Conservation (phyloP, 2,113 vertebrate species). For the Hassar affinis region DNA sequence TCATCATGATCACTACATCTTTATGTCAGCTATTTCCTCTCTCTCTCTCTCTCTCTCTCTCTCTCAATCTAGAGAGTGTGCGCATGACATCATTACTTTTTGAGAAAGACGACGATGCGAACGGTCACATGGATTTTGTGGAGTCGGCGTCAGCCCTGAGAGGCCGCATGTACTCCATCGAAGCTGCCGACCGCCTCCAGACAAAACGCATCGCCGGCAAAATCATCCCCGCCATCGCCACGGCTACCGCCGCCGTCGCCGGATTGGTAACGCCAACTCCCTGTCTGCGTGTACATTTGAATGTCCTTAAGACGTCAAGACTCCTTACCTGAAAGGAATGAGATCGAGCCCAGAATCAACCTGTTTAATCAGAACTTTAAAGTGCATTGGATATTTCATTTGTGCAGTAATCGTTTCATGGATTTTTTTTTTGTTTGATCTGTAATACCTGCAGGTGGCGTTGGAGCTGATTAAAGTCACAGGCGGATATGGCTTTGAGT, state of each 20-base stretch:
- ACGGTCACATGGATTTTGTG: conserved; percentile 93
- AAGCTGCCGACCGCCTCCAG: conserved; percentile 90
- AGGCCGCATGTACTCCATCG: conserved; percentile 92
- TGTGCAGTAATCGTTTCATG: neutral
- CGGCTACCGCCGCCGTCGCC: conserved; percentile 94
- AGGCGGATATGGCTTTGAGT: conserved; percentile 82
- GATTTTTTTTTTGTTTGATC: neutral
- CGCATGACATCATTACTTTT: conserved; percentile 84
- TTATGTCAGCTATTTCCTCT: neutral
- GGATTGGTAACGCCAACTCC: conserved; percentile 94
- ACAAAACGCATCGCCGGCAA: conserved; percentile 97
- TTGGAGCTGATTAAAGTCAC: conserved; percentile 91
- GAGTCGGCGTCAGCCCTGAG: conserved; percentile 88
- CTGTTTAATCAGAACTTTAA: too few relatives aligned
- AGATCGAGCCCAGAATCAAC: neutral
- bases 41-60: neutral
- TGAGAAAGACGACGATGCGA: conserved; percentile 92
- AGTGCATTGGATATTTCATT: neutral
- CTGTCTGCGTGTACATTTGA: too few relatives aligned
- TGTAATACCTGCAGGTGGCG: conserved; percentile 77
- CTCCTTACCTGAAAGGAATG: neutral
- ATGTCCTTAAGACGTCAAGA: neutral
- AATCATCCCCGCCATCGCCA: conserved; percentile 98
- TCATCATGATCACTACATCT: neutral
- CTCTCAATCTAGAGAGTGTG: conserved; percentile 73